These are phyloP conservation scores for Gymnothorax javanicus DNA, from an alignment of 2,797 vertebrate genomes.

Conservation along the genomic window DNA sequence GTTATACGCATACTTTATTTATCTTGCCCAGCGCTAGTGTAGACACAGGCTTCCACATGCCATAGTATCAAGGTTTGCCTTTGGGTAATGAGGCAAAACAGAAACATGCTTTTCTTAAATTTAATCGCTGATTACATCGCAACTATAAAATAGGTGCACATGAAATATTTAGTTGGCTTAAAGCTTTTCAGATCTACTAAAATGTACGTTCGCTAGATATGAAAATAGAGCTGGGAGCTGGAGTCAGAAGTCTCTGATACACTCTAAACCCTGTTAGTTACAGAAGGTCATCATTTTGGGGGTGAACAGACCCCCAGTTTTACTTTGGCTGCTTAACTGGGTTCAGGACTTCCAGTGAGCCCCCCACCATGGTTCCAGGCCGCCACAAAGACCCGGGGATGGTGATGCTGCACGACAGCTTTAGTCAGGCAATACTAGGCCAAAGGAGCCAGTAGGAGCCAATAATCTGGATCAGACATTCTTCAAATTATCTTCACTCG, in stretches of 20 bases:
- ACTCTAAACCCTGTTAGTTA: slow-evolving; percentile 27
- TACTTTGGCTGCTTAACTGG: background rate
- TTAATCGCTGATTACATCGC: too few relatives aligned
- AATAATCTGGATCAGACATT: background rate
- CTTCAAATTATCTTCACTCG: background rate
- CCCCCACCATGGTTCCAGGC: background rate
- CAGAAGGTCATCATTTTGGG: background rate
- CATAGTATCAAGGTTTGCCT: too few relatives aligned
- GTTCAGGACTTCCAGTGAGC: background rate
- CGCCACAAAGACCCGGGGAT: background rate
- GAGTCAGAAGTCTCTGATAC: background rate
- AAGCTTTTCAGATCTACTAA: too few relatives aligned
- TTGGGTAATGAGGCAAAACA: too few relatives aligned
- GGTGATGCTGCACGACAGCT: background rate
- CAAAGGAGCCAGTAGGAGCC: background rate
- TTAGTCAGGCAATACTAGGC: background rate
- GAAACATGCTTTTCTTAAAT: too few relatives aligned
- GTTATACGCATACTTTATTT: too few relatives aligned
- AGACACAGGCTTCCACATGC: too few relatives aligned
- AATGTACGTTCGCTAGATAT: too few relatives aligned
- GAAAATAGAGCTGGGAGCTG: background rate
- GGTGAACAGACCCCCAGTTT: background rate
- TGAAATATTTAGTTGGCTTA: too few relatives aligned
- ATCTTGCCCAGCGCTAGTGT: too few relatives aligned
- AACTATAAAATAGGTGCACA: too few relatives aligned